These are phyloP conservation scores for Cryptus viduatorius DNA, from an alignment of 2,888 invertebrate species.

Conservation along the genomic window DNA sequence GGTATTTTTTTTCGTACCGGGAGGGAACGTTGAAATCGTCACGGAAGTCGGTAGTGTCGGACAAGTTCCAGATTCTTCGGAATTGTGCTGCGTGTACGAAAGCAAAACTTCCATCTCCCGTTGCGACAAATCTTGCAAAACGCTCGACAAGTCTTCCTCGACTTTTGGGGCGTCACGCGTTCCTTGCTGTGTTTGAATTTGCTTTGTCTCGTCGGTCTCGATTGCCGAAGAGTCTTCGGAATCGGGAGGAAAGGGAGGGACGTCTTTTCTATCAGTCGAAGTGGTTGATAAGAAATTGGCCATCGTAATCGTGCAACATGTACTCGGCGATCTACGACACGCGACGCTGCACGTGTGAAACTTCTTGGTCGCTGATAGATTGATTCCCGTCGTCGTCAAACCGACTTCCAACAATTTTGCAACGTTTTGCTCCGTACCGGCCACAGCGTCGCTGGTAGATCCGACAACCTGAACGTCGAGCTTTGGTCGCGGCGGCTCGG, in stretches of 20 bases:
- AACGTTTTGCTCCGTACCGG: conserved; percentile 7
- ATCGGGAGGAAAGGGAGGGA: background rate
- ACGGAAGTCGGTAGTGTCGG: conserved; percentile 35
- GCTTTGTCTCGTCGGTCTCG: conserved; percentile 7
- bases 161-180: background rate
- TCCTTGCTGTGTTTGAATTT: conserved; percentile 4
- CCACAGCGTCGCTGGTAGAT: conserved; percentile 20
- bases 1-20: background rate
- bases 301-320: background rate
- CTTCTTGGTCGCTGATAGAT: conserved; percentile 42
- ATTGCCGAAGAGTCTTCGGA: background rate
- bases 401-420: conserved; percentile 18
- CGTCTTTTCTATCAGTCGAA: conserved; percentile 22
- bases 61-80: conserved; percentile 25
- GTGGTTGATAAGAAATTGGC: conserved; percentile 27
- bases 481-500: conserved; percentile 76
- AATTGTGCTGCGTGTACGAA: conserved; percentile 38
- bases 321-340: background rate
- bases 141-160: conserved; percentile 36
- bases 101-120: conserved; percentile 53
- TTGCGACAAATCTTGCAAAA: conserved; percentile 54
- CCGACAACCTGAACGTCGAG: conserved; percentile 72
- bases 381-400: conserved; percentile 11
- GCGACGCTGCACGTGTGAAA: conserved; percentile 59
- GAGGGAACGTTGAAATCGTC: conserved; percentile 22